These are phyloP conservation scores for Chanos chanos DNA, from an alignment of 2,797 vertebrate genomes.

Conservation along the genomic window DNA sequence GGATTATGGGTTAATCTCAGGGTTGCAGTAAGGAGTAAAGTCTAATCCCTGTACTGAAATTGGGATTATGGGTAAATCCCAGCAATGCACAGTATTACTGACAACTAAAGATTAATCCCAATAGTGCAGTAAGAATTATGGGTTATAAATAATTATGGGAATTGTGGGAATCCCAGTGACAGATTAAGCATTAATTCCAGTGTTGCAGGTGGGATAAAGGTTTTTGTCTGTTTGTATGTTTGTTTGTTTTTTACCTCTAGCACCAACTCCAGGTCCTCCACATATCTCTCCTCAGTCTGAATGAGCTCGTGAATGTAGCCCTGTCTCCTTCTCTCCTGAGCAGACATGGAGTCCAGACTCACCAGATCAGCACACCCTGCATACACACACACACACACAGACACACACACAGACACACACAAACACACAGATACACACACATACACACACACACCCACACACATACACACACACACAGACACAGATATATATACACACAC, in stretches of 20 bases:
- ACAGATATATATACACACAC: background rate
- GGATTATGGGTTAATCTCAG: too few species aligned
- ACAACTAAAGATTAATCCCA: too few species aligned
- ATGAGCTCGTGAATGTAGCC: slow-evolving; percentile 95
- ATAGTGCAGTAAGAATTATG: too few species aligned
- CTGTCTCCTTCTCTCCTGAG: slow-evolving; percentile 89
- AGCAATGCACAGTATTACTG: too few species aligned
- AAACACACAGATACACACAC: background rate
- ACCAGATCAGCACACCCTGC: slow-evolving; percentile 90
- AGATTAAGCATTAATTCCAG: too few species aligned
- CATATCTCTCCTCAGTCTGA: slow-evolving; percentile 88
- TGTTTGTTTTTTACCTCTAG: slow-evolving; percentile 74
- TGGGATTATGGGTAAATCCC: too few species aligned
- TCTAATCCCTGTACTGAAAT: too few species aligned
- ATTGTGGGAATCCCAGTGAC: too few species aligned
- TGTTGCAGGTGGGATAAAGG: too few species aligned
- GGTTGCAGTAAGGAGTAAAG: too few species aligned
- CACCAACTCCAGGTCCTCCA: slow-evolving; percentile 88
- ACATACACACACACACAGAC: background rate
- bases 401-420: background rate
- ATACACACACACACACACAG: slow-evolving; percentile 26
- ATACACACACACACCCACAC: background rate
- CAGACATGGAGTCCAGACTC: slow-evolving; percentile 84
- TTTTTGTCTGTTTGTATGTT: slow-evolving; percentile 1
- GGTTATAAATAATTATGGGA: too few species aligned